Evolutionary conservation across 2,797 vertebrate species (phyloP), one percentile per base, ranked within the genome.

Genomic region (Rhabdophis nuchalis): DNA sequence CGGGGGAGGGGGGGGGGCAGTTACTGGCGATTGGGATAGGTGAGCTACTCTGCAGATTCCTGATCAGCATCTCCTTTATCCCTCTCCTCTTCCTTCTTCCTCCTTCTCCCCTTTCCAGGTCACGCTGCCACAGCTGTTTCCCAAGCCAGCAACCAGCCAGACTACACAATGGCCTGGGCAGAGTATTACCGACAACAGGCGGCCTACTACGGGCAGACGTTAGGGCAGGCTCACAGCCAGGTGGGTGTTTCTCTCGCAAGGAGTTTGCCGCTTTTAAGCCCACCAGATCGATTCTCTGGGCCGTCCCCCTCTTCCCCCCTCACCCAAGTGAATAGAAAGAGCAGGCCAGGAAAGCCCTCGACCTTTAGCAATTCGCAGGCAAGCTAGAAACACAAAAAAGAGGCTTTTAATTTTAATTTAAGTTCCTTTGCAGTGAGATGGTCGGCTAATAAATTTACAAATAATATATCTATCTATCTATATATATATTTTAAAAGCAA

Each of bases 181-280:
- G 99, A 99, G 96, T 99, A 99, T 95, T 99, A 99, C 98, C 97
- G 99, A 96, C 99, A 99, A 98, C 99, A 99, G 91, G 98, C 98
- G 92, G 98, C 99, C 92, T 99, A 98, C 97, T 99, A 99, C 8
- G 98, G 98, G 96, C 99, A 99, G 97, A 98, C 98, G 60, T 94
- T 98, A 94, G 99, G 98, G 97, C 98, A 99, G 94, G 98, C 98
- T 60, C 98, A 98, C 64, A 98, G 98, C 97, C 99, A 98, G 98
- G 98, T 98, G 52, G 64, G 98, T 97, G 94, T 89, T 50, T 16
- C 85, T 88, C 72, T 57, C 0, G 50, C 56, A 4, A 9, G 0
- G 10, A n/a, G 8, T 0, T 6, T 29, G 85, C 89, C 53, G 1
- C 13, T 13, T 56, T 4, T 1, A 8, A 27, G 4, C 13, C 58